Base-by-base conservation (phyloP, 1,140 invertebrate genomes). In the Megathymus violae region DNA sequence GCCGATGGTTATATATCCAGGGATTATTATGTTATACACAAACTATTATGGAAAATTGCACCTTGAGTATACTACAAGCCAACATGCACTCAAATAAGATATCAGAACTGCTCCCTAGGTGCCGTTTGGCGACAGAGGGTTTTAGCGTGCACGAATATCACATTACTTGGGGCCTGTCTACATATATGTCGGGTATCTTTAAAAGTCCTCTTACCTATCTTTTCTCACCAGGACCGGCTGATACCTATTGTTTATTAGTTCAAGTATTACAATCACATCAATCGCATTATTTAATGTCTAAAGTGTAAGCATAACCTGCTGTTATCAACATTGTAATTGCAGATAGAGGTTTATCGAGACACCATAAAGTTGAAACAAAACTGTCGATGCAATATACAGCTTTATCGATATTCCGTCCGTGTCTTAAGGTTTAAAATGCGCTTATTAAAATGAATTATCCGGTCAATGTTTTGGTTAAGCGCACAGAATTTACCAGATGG, bases 311-410 rank as follows among this genome's bases (percentile, higher is more conserved):
- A 70, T 59, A 71, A 72, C 63, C 69, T 62, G 76, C 56, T 82
- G 78, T 87, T 89, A 89, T 89, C 83, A 81, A 84, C 69, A 80
- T 80, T 82, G 83, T 80, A 85, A 83, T 76, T 81, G 71, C 63
- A 73, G 83, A 81, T 86, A 88, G 56, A 52, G 67, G 64, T 65
- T 75, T 88, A 88, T 89, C 86, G 51, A 25, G 16, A 58, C 48
- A 65, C 71, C 85, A 87, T 89, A 88, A 89, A 88, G 82, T 70
- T 80, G 70, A 63, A 79, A 84, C 75, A 84, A 83, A 88, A 77
- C 73, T 74, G 71, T 74, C 54, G 36, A 38, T 56, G 46, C 56
- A 50, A 54, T 74, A 66, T 56, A 56, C 52, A 16, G 52, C 22
- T 56, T 56, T 56, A 56, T 44, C 52, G 15, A 56, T 40, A n/a